Evolutionary conservation across 2,888 invertebrate genomes (phyloP), one percentile per base, ranked within the genome.

Genomic region (Erebia epiphron): DNA sequence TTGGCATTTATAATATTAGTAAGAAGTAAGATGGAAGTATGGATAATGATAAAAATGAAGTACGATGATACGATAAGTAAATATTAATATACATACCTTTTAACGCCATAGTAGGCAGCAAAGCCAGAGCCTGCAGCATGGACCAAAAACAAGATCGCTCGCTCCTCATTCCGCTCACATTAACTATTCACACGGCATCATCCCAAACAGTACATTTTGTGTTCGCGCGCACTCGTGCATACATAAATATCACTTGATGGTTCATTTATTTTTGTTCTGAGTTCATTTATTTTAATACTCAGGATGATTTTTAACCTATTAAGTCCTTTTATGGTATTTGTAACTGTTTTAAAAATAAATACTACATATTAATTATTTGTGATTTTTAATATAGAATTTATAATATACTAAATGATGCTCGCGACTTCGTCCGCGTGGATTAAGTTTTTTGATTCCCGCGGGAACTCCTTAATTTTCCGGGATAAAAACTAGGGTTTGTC

Each of bases 61-160:
- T 21, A 21, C 2, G 21, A 21, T 21, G 21, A 21, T 35, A 35
- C 1, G 35, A 35, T 35, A 35, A 35, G 35, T 35, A 35, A 35
- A 35, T 35, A 35, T 7, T 7, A 43, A 46, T 61, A 1, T 0
- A 49, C 85, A 83, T 78, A 92, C 92, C 92, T 88, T 90, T 92
- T 54, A 91, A 80, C 71, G 92, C 92, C 90, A 92, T 92, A 0
- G 87, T 91, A 0, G 92, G 92, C 74, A 92, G 78, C 74, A 92
- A 80, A 69, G 88, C 89, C 76, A 92, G 68, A 43, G 92, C 91
- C 75, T 92, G 92, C 62, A 92, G 87, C 87, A 92, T 85, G 67
- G 89, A 87, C 91, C 89, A 91, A 76, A 92, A 89, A 73, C 86
- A 91, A 60, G 87, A 85, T 77, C 88, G 81, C 75, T 87, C 89